Percentiles rank a stretch among this genome's conserved stretches.
Evolutionary conservation across 2,113 vertebrate species (phyloP).

Genomic region (Edolisoma coerulescens): DNA sequence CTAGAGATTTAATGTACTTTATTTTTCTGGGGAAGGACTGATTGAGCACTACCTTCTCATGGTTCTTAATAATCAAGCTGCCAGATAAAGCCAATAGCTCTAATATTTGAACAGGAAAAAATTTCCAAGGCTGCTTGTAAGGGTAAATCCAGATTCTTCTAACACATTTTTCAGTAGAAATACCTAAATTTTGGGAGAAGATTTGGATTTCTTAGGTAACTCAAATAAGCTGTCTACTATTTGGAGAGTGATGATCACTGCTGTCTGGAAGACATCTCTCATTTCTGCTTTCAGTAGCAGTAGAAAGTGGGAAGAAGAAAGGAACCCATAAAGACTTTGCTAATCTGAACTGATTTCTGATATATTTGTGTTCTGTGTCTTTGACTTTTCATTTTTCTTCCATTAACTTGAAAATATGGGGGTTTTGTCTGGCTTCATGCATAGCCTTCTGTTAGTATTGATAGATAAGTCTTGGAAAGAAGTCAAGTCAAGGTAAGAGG

Average conservation of each 20-base stretch:
- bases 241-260: background rate
- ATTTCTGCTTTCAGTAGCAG: background rate
- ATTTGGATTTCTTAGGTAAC: background rate
- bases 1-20: background rate
- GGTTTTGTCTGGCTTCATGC: background rate
- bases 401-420: background rate
- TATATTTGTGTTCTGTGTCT: background rate
- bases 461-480: background rate
- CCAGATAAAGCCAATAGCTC: background rate
- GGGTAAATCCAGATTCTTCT: background rate
- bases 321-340: background rate
- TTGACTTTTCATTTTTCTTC: background rate
- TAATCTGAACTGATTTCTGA: background rate
- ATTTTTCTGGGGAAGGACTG: background rate
- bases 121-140: background rate
- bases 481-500: background rate
- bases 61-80: background rate
- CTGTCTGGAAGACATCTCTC: background rate
- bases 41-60: background rate
- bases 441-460: background rate
- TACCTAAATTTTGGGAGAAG: background rate
- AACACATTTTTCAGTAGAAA: background rate
- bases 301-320: background rate
- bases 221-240: background rate
- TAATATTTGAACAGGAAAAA: background rate